These are phyloP conservation scores for Zoroaster sp. DNA, from an alignment of 53 echinoderm and acorn worm species.

Conservation along the genomic window DNA sequence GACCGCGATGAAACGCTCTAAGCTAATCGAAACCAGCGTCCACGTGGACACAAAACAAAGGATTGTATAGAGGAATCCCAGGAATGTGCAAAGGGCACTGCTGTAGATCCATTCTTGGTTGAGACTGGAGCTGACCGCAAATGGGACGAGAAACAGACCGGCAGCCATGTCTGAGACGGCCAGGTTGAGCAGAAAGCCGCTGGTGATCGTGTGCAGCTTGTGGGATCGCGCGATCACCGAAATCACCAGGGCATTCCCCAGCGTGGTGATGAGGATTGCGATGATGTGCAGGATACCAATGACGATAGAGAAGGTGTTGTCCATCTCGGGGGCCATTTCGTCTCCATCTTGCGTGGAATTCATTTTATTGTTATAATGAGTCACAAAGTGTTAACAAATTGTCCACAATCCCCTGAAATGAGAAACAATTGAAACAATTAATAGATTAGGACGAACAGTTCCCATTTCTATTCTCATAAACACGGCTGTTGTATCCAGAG, in stretches of 20 bases:
- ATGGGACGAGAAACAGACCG: slow-evolving; percentile 72
- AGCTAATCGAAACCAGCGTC: slow-evolving; percentile 76
- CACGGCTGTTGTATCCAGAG: too few relatives aligned
- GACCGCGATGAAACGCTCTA: slow-evolving; percentile 86
- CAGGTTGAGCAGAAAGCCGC: slow-evolving; percentile 81
- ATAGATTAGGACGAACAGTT: neutral
- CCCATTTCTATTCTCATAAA: too few relatives aligned
- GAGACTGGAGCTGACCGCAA: slow-evolving; percentile 60
- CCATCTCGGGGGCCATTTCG: neutral
- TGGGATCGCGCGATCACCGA: slow-evolving; percentile 66
- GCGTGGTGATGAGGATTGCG: slow-evolving; percentile 63
- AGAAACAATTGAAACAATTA: neutral
- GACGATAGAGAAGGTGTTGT: neutral
- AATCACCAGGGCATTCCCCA: slow-evolving; percentile 81
- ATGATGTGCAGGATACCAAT: slow-evolving; percentile 52
- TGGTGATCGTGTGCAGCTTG: slow-evolving; percentile 91
- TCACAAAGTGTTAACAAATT: neutral
- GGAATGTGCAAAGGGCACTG: slow-evolving; percentile 33
- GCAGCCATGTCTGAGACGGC: slow-evolving; percentile 73
- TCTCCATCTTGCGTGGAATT: neutral
- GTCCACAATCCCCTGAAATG: neutral
- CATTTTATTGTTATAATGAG: neutral
- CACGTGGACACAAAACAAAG: slow-evolving; percentile 79
- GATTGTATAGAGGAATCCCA: slow-evolving; percentile 70
- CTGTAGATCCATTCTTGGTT: slow-evolving; percentile 45